Evolutionary conservation across 2,797 vertebrate genomes (phyloP), one percentile per base, ranked within the genome.

Genomic region (Bradypus variegatus): DNA sequence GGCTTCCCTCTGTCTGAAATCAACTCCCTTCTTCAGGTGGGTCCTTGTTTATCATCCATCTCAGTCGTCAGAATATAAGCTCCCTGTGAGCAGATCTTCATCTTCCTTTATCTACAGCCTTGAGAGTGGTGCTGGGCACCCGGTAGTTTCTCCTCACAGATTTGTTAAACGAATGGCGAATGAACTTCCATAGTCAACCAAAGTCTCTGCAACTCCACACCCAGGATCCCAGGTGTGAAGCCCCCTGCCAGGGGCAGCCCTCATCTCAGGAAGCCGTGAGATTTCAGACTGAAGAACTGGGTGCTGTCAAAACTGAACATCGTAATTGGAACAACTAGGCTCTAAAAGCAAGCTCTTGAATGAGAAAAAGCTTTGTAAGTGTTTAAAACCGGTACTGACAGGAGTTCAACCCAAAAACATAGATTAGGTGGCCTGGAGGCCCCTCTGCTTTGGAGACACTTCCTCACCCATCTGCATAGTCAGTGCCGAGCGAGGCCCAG

Each of bases 11-110:
- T 33, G 6, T 41, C 15, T 72, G 23, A 36, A n/a, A 25, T 69
- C 33, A 72, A 25, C 8, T 23, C 1, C 15, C 48, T 27, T 48
- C 64, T 27, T 65, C 29, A 3, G 0, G 0, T n/a, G 8, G 5
- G 14, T 76, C 33, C 48, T 45, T 64, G 29, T 60, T 65, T 36
- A 4, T 60, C 60, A 62, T 23, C 29, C 45, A 12, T n/a, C 55
- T 64, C 50, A 50, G 14, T 27, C 29, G 4, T 38, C 67, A 41
- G 2, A 65, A 45, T 13, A 19, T 2, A 6, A 72, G 29, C 31
- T 81, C 23, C 31, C 14, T 33, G 41, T 45, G 41, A 45, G 41
- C 18, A 2, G 3, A 70, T 29, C n/a, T 79, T 79, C 73, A 55
- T 36, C 55, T 67, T 25, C 29, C 21, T 23, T 25, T 31, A 83